Conservation (phyloP, 2,888 invertebrate genomes). For the Drosophila infuscata region DNA sequence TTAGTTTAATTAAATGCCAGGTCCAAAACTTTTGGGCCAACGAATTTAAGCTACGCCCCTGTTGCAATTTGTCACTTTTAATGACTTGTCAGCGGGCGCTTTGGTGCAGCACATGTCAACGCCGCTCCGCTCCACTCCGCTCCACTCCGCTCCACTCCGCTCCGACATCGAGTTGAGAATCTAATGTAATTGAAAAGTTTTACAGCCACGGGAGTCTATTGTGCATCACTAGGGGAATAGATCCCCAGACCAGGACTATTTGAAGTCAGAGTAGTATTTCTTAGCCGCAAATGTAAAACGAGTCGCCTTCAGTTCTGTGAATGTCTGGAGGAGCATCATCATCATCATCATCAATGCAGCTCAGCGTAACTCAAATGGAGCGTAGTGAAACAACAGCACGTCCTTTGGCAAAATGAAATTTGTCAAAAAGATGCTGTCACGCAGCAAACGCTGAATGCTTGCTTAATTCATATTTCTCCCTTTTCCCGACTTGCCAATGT, state of each 20-base stretch:
- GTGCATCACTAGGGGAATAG: not conserved
- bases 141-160: not conserved
- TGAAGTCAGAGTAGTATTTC: slow-evolving; percentile 26
- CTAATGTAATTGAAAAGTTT: slow-evolving; percentile 79
- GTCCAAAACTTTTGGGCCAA: slow-evolving; percentile 56
- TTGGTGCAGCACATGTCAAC: slow-evolving; percentile 56
- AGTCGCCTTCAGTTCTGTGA: slow-evolving; percentile 30
- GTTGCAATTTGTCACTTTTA: slow-evolving; percentile 75
- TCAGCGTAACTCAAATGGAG: slow-evolving; percentile 59
- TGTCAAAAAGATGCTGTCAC: slow-evolving; percentile 80
- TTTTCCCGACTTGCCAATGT: slow-evolving; percentile 37
- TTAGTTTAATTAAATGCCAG: slow-evolving; percentile 74
- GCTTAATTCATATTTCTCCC: slow-evolving; percentile 69
- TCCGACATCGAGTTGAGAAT: slow-evolving; percentile 60
- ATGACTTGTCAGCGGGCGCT: slow-evolving; percentile 77
- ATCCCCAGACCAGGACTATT: slow-evolving; percentile 1
- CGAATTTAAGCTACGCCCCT: slow-evolving; percentile 59
- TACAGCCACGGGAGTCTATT: slow-evolving; percentile 31
- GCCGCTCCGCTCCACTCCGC: not conserved
- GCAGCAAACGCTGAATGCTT: slow-evolving; percentile 76
- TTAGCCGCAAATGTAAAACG: slow-evolving; percentile 52
- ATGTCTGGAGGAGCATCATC: slow-evolving; percentile 17
- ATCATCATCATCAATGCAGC: slow-evolving; percentile 52
- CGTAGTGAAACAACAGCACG: slow-evolving; percentile 77
- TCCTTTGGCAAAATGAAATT: slow-evolving; percentile 75